Base-by-base conservation (phyloP, 37 sponge, comb jelly and placozoan species). In the Theonella swinhoei region DNA sequence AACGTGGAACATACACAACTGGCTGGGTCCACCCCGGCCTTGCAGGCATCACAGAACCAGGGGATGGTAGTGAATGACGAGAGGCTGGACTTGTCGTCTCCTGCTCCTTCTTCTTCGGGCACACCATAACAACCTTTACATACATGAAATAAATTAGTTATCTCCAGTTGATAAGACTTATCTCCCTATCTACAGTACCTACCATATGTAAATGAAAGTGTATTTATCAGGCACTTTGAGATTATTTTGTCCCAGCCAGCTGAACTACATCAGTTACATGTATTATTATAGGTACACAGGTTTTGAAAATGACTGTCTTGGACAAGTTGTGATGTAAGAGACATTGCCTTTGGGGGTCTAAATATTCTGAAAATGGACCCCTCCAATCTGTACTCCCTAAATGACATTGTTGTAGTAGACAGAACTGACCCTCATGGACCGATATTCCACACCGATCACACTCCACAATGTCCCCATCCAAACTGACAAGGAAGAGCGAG, bases 21-120 rank as follows among this genome's bases (percentile, higher is more conserved):
- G 38, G 35, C 19, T 20, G 84, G 76, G 3, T 60, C 33, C 33
- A 88, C 25, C 20, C 95, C 89, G 60, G 88, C 88, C 40, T 85
- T 90, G 81, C 96, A 96, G 2, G 87, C 34, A 66, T 96, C 96
- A 85, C 96, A 96, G 70, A 96, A 93, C 96, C 96, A 96, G 0
- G 96, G 95, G 14, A 80, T 42, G 22, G 92, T 88, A 23, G 86
- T 78, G 61, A 82, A 81, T 0, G 90, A 85, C 1, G 93, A 87
- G 77, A 91, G 38, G 31, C 76, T 70, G 35, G 91, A 91, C 25
- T 77, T 43, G 19, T 68, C 28, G 22, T 86, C 93, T 20, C 80
- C 77, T 34, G 35, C 83, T 8, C 38, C 92, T 23, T 78, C 83
- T 66, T 91, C 89, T 17, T 91, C 95, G 4, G 88, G 90, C 17